Percentiles rank a stretch among this genome's conserved stretches.
Evolutionary conservation across 2,888 invertebrate genomes (phyloP).

Genomic region (Catocala fraxini): DNA sequence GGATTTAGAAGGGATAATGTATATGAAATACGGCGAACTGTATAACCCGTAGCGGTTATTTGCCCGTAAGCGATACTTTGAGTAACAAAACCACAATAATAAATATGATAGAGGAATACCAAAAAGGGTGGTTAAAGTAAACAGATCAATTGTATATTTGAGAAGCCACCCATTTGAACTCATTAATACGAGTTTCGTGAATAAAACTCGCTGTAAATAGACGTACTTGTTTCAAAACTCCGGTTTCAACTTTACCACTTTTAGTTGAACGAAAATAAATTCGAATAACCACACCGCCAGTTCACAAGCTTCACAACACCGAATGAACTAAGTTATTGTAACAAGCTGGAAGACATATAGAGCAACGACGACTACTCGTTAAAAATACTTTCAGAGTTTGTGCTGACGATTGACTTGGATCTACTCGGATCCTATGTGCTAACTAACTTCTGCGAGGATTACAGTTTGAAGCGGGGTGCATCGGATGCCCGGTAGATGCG

Average conservation of each 20-base stretch:
- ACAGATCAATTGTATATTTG: conserved; percentile 1
- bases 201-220: conserved; percentile 19
- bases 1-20: conserved; percentile 42
- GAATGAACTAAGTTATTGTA: conserved; percentile 38
- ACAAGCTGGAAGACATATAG: conserved; percentile 29
- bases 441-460: conserved; percentile 44
- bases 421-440: conserved; percentile 25
- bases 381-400: conserved; percentile 37
- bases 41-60: conserved; percentile 30
- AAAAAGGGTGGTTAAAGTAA: conserved; percentile 4
- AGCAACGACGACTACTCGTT: conserved; percentile 38
- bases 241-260: conserved; percentile 20
- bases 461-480: conserved; percentile 39
- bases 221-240: conserved; percentile 7
- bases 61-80: conserved; percentile 25
- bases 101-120: conserved; percentile 11
- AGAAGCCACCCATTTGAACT: conserved; percentile 14
- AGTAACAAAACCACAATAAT: conserved; percentile 10
- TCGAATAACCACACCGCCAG: conserved; percentile 28
- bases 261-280: conserved; percentile 25
- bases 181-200: conserved; percentile 27
- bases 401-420: conserved; percentile 31
- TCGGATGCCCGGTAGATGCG: conserved; percentile 29
- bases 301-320: conserved; percentile 19
- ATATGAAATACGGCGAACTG: conserved; percentile 39